phyloP scores from a whole-genome alignment of 2,888 invertebrate genomes.

The Lasioglossum pauxillum region DNA sequence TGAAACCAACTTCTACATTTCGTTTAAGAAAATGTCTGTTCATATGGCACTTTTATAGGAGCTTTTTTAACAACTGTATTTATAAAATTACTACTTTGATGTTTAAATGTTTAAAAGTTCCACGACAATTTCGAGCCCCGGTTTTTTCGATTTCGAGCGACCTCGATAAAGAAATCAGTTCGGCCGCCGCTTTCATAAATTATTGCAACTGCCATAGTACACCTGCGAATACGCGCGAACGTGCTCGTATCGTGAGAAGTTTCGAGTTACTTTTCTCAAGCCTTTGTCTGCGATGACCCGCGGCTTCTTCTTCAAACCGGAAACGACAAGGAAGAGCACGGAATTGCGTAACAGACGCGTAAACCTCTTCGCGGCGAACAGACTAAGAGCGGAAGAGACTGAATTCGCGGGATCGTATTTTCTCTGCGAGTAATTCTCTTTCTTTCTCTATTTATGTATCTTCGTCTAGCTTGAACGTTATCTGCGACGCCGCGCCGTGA shows the following conservation, averaged over 20 bases:
- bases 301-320: conserved; percentile 28
- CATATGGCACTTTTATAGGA: neutral
- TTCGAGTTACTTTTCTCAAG: conserved; percentile 25
- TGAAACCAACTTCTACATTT: neutral
- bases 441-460: neutral
- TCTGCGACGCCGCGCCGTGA: conserved; percentile 11
- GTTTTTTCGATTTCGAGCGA: neutral
- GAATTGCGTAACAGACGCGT: conserved; percentile 22
- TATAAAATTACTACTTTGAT: too few relatives aligned
- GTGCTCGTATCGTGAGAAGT: conserved; percentile 4
- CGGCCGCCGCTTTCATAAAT: neutral
- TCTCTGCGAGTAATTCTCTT: neutral
- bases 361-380: neutral
- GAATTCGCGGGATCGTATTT: conserved; percentile 9
- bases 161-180: neutral
- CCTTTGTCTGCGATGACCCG: conserved; percentile 35
- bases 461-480: neutral
- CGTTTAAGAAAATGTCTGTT: neutral
- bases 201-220: neutral
- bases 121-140: too few relatives aligned
- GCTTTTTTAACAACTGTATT: neutral
- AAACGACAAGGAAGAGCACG: conserved; percentile 27
- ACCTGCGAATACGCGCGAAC: neutral
- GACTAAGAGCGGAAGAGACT: neutral
- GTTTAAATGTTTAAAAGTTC: too few relatives aligned